Conservation (phyloP, 2,113 vertebrate species). For the Mugil cephalus region DNA sequence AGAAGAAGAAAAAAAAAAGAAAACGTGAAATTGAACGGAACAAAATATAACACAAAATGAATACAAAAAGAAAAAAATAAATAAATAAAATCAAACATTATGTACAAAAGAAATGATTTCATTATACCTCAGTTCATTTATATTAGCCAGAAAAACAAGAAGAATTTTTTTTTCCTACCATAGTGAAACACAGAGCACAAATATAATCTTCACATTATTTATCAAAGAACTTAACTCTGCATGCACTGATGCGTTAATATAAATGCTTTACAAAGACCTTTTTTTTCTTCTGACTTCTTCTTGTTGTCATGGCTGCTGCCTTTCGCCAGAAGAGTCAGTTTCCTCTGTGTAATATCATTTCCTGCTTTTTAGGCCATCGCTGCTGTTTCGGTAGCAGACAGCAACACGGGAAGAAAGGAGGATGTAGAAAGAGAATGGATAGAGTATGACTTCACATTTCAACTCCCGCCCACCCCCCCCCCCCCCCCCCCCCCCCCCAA, state of each 20-base stretch:
- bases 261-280: constrained; percentile 85
- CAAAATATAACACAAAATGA: constrained; percentile 59
- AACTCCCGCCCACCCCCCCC: constrained; percentile 5
- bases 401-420: constrained; percentile 50
- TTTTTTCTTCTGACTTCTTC: constrained; percentile 55
- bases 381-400: constrained; percentile 45
- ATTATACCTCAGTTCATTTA: constrained; percentile 76
- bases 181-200: constrained; percentile 85
- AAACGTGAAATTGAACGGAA: not conserved
- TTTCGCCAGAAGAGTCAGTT: constrained; percentile 51
- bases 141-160: constrained; percentile 74
- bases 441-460: constrained; percentile 69
- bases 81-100: constrained; percentile 74
- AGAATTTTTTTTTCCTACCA: constrained; percentile 73
- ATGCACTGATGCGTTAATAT: constrained; percentile 85
- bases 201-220: constrained; percentile 84
- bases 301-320: constrained; percentile 47
- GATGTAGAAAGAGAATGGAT: constrained; percentile 66
- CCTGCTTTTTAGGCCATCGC: constrained; percentile 32
- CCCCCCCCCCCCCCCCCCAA: no score
- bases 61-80: constrained; percentile 72
- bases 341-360: constrained; percentile 56
- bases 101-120: constrained; percentile 82
- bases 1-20: constrained; percentile 33
- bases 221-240: constrained; percentile 85